These are phyloP conservation scores for Sciaenops ocellatus DNA, from an alignment of 2,797 vertebrate genomes.

Conservation along the genomic window DNA sequence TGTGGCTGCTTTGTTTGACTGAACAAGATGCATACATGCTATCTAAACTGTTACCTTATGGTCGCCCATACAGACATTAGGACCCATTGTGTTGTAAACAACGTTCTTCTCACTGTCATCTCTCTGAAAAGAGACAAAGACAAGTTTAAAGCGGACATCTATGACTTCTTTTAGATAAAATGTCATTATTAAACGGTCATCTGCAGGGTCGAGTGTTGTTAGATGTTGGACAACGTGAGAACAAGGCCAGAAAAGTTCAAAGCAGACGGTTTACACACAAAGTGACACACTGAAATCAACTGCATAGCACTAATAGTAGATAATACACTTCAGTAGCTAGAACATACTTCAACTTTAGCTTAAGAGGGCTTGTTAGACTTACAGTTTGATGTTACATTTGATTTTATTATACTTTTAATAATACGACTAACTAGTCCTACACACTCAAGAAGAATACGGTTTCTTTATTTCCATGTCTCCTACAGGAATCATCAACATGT, in stretches of 20 bases:
- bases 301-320: background rate
- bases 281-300: too few relatives aligned
- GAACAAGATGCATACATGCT: background rate
- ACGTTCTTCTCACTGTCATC: slow-evolving; percentile 66
- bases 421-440: background rate
- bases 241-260: background rate
- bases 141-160: background rate
- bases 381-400: background rate
- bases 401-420: background rate
- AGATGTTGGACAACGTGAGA: too few relatives aligned
- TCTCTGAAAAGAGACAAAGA: slow-evolving; percentile 64
- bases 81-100: slow-evolving; percentile 86
- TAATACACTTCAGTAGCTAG: background rate
- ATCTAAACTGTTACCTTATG: slow-evolving; percentile 84
- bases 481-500: background rate
- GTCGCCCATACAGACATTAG: slow-evolving; percentile 89
- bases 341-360: background rate
- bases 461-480: background rate
- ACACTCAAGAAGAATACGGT: background rate
- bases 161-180: background rate
- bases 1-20: background rate
- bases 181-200: too few relatives aligned
- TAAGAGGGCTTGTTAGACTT: too few relatives aligned
- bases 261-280: background rate
- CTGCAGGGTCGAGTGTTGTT: too few relatives aligned